A percentile compares a stretch with the other conserved stretches of the same genome.
Evolutionary conservation across 1,140 invertebrate genomes (phyloP).

Genomic region (Drosophila aff.): DNA sequence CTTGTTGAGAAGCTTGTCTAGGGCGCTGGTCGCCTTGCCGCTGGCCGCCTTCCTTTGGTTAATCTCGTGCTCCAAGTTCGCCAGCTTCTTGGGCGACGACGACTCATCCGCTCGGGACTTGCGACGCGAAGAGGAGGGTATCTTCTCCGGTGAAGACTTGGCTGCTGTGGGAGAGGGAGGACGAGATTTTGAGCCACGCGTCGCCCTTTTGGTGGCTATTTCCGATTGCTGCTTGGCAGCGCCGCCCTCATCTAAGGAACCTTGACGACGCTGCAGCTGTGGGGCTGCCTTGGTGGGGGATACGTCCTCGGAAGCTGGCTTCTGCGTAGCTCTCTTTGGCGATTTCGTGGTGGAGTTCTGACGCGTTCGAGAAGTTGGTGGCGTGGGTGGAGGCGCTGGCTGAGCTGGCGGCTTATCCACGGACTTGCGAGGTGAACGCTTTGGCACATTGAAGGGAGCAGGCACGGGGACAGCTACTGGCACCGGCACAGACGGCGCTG

Average conservation of each 20-base stretch:
- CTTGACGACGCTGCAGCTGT: slow-evolving; percentile 48
- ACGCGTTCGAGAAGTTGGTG: slow-evolving; percentile 49
- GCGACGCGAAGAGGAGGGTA: slow-evolving; percentile 14
- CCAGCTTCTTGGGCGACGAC: slow-evolving; percentile 59
- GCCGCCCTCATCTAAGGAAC: slow-evolving; percentile 53
- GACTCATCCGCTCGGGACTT: slow-evolving; percentile 62
- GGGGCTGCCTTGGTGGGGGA: slow-evolving; percentile 21
- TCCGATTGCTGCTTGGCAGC: slow-evolving; percentile 23
- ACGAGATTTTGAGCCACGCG: slow-evolving; percentile 71
- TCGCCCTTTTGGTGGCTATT: slow-evolving; percentile 56
- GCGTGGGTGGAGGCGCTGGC: not conserved
- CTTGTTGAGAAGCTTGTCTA: slow-evolving; percentile 78
- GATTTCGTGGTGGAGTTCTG: slow-evolving; percentile 76
- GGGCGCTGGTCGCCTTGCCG: slow-evolving; percentile 54
- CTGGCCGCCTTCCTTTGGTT: slow-evolving; percentile 74
- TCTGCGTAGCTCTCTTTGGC: slow-evolving; percentile 69
- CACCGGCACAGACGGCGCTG: not conserved
- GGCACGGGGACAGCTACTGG: not conserved
- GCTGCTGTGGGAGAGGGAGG: slow-evolving; percentile 51
- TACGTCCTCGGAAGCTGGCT: slow-evolving; percentile 32
- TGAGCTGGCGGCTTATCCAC: slow-evolving; percentile 58
- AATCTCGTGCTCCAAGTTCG: slow-evolving; percentile 74
- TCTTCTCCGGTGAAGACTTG: slow-evolving; percentile 51
- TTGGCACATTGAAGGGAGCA: slow-evolving; percentile 58
- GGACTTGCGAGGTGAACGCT: slow-evolving; percentile 75